Conservation (phyloP, 92 coral and sea anemone genomes). For the Paragorgia papillata region DNA sequence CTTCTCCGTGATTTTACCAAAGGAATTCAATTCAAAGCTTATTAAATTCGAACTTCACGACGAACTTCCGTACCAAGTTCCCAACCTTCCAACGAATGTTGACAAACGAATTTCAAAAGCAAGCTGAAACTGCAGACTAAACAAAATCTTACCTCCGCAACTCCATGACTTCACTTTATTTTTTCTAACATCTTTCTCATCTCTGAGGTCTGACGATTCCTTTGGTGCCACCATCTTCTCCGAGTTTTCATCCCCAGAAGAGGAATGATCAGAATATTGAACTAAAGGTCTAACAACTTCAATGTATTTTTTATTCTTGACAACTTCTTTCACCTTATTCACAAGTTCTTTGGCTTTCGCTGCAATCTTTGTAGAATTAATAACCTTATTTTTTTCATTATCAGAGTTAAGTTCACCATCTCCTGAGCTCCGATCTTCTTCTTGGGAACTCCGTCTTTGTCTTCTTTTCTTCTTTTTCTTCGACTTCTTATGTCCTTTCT, state of each 20-base stretch:
- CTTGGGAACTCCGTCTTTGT: not conserved
- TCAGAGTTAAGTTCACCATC: constrained; percentile 8
- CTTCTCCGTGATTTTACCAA: no score
- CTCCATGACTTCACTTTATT: not conserved
- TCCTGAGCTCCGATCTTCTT: not conserved
- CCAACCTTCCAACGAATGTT: no score
- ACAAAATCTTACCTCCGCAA: not conserved
- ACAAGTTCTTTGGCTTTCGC: constrained; percentile 6
- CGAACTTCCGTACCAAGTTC: no score
- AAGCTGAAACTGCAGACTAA: no score
- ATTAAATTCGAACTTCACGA: no score
- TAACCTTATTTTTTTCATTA: not conserved
- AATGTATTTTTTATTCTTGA: not conserved
- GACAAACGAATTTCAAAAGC: no score
- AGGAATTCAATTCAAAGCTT: no score
- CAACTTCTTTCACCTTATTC: not conserved
- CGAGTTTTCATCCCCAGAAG: constrained; percentile 11
- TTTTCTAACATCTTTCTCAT: not conserved
- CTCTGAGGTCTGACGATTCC: not conserved
- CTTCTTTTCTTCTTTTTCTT: constrained; percentile 9
- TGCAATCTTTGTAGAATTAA: not conserved
- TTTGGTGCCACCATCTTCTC: not conserved
- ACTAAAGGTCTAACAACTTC: constrained; percentile 8
- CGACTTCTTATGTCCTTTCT: not conserved
- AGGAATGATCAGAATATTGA: constrained; percentile 35